These are phyloP conservation scores for Temnopleurus reevesii DNA, from an alignment of 53 echinoderm and acorn worm species.

Conservation along the genomic window DNA sequence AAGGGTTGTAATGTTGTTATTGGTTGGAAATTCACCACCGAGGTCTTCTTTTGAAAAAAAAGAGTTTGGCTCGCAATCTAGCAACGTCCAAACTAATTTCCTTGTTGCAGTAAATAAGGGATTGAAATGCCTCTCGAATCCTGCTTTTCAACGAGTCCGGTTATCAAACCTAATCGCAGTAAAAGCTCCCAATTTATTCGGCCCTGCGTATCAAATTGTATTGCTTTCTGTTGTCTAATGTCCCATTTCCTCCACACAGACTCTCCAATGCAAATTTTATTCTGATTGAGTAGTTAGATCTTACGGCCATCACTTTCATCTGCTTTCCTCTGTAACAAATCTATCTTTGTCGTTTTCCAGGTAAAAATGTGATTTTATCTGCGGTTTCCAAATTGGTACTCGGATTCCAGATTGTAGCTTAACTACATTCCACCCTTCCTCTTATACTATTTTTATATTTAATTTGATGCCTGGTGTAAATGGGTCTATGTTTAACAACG, in stretches of 20 bases:
- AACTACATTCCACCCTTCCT: too few species aligned
- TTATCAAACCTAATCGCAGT: slow-evolving; percentile 27
- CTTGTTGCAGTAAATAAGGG: neutral
- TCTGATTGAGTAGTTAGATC: neutral
- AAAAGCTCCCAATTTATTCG: slow-evolving; percentile 5
- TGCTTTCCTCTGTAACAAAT: neutral
- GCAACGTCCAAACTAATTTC: slow-evolving; percentile 1
- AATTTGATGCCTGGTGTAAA: too few species aligned
- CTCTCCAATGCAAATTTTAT: slow-evolving; percentile 2
- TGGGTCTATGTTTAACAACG: too few species aligned
- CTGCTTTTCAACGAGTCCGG: neutral
- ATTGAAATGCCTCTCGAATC: neutral
- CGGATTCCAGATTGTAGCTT: too few species aligned
- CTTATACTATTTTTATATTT: too few species aligned
- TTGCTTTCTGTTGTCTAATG: neutral
- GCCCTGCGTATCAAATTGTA: neutral
- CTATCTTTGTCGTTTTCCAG: neutral
- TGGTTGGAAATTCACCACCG: neutral
- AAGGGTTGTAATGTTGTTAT: neutral
- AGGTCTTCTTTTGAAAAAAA: neutral
- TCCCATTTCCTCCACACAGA: neutral
- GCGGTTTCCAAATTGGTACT: too few species aligned
- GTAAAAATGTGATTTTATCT: neutral
- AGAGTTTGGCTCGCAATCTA: neutral
- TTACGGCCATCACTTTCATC: neutral